These are phyloP conservation scores for Amphipyra berbera DNA, from an alignment of 2,888 invertebrate genomes.

Conservation along the genomic window DNA sequence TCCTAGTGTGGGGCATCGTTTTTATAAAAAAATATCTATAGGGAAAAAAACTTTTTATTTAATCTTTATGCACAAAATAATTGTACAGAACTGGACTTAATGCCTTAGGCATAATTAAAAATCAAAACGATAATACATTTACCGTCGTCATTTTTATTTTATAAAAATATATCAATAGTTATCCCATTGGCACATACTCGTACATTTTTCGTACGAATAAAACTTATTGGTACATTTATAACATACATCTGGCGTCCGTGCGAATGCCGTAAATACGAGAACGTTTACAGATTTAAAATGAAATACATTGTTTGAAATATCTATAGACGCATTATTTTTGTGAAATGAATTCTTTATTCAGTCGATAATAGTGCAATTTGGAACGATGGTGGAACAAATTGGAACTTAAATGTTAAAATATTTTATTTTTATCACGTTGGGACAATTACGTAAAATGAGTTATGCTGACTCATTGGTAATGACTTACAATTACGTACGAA, in stretches of 20 bases:
- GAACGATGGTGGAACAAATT: constrained; percentile 11
- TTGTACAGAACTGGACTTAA: no score
- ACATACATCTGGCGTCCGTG: constrained; percentile 66
- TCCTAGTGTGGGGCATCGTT: no score
- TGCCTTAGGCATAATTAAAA: no score
- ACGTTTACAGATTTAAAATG: constrained; percentile 62
- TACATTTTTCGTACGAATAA: constrained; percentile 54
- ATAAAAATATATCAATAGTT: constrained; percentile 28
- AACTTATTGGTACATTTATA: constrained; percentile 72
- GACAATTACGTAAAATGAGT: no score
- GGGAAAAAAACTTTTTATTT: no score
- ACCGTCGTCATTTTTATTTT: no score
- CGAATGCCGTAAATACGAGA: constrained; percentile 57
- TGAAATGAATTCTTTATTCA: constrained; percentile 43
- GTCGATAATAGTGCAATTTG: constrained; percentile 36
- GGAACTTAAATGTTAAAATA: not conserved
- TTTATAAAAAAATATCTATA: no score
- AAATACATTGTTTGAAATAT: constrained; percentile 59
- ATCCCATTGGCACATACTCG: constrained; percentile 21
- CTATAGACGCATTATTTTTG: constrained; percentile 49
- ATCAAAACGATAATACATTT: no score
- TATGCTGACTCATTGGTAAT: no score
- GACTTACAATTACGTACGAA: no score
- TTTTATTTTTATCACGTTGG: not conserved
- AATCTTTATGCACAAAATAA: no score